Percentiles rank a stretch among this genome's conserved stretches.
phyloP scores from a whole-genome alignment of 2,888 invertebrate genomes.

The Entomobrya proxima region DNA sequence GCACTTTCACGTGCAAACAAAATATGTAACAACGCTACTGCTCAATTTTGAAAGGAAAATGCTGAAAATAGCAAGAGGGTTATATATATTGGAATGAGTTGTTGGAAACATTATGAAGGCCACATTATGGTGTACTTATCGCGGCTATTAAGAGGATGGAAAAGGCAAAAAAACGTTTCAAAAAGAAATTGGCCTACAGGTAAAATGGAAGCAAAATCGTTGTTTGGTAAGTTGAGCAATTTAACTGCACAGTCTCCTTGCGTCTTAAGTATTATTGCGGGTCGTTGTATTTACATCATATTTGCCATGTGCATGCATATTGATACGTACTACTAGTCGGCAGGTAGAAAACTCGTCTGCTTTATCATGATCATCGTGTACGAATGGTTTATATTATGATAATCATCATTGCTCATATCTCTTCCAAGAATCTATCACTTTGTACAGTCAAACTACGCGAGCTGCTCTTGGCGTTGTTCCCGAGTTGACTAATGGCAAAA shows the following conservation, averaged over 20 bases:
- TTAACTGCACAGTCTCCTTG: not conserved
- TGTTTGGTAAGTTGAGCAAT: not conserved
- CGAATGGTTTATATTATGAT: too few species aligned
- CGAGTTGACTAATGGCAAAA: constrained; percentile 31
- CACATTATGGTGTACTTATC: not conserved
- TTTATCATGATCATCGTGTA: constrained; percentile 6
- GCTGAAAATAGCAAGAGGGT: not conserved
- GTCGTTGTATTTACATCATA: not conserved
- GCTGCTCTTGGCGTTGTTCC: not conserved
- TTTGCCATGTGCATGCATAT: not conserved
- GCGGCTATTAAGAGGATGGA: not conserved
- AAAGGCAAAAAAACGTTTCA: too few species aligned
- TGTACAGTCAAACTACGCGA: not conserved
- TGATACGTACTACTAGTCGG: not conserved
- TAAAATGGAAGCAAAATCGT: not conserved
- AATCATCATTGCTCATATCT: constrained; percentile 15
- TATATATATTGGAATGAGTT: not conserved
- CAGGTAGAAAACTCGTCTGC: not conserved
- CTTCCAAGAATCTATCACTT: constrained; percentile 2
- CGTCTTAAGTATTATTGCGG: not conserved
- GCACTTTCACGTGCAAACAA: constrained; percentile 21
- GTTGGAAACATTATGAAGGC: not conserved
- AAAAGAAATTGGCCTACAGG: not conserved
- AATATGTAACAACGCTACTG: not conserved
- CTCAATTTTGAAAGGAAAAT: not conserved